phyloP scores from a whole-genome alignment of 1,140 invertebrate genomes.

The Patella vulgata region DNA sequence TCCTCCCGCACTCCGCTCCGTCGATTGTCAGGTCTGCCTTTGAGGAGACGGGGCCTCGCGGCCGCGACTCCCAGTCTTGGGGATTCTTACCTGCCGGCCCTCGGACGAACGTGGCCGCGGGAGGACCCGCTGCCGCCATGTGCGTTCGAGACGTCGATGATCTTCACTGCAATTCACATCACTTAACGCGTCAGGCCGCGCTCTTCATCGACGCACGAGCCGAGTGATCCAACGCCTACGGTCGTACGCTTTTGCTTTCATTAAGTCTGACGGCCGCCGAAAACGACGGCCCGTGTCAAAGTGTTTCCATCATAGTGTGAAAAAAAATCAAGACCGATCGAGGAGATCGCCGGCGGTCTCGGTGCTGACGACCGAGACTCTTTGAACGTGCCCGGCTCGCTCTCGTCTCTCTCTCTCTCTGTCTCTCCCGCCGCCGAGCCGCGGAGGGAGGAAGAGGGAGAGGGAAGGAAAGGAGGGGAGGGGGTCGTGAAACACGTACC shows the following conservation, averaged over 20 bases:
- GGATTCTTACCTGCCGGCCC: constrained; percentile 52
- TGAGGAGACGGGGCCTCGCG: neutral
- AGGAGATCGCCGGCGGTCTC: neutral
- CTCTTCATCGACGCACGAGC: constrained; percentile 83
- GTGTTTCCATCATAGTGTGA: too few relatives aligned
- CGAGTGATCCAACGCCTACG: constrained; percentile 75
- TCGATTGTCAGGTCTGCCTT: neutral
- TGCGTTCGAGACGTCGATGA: constrained; percentile 84
- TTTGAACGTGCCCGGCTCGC: neutral
- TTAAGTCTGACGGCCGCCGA: neutral
- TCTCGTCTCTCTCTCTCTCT: neutral
- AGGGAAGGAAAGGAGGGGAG: too few relatives aligned
- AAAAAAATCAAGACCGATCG: neutral
- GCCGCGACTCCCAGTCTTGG: neutral
- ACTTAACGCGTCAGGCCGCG: constrained; percentile 79
- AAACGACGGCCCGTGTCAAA: too few relatives aligned
- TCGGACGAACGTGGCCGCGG: constrained; percentile 73
- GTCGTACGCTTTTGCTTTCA: constrained; percentile 41
- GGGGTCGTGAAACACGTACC: too few relatives aligned
- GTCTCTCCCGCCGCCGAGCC: neutral
- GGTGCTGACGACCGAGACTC: neutral
- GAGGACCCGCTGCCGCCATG: constrained; percentile 76
- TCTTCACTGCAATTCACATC: constrained; percentile 85
- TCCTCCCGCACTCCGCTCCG: neutral
- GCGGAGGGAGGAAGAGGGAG: too few relatives aligned